Evolutionary conservation across 2,888 invertebrate genomes (phyloP).

Genomic region (Catocala fraxini): DNA sequence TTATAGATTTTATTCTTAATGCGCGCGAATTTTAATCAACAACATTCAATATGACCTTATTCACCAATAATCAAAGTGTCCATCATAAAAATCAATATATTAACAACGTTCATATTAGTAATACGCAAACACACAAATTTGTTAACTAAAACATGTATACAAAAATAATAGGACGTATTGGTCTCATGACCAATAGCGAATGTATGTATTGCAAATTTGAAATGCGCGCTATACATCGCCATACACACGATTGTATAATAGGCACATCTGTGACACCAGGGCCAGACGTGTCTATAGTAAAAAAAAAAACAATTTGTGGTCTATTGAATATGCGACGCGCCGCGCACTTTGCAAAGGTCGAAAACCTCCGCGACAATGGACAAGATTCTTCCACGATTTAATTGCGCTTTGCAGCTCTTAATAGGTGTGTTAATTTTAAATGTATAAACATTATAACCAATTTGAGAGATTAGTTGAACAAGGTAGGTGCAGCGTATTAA

Average conservation of each 20-base stretch:
- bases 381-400: slow-evolving; percentile 66
- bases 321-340: slow-evolving; percentile 70
- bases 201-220: slow-evolving; percentile 18
- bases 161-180: no score
- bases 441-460: slow-evolving; percentile 22
- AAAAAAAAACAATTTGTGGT: slow-evolving; percentile 59
- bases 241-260: slow-evolving; percentile 25
- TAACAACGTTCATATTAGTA: no score
- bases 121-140: no score
- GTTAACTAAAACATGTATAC: no score
- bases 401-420: slow-evolving; percentile 56
- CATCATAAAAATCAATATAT: no score
- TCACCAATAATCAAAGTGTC: no score
- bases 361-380: slow-evolving; percentile 74
- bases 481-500: slow-evolving; percentile 23
- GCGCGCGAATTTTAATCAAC: neutral
- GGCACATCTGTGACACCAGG: slow-evolving; percentile 49
- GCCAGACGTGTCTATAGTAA: slow-evolving; percentile 52
- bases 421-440: slow-evolving; percentile 8
- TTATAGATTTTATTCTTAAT: neutral
- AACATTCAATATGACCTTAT: no score
- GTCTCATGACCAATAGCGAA: neutral
- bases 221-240: slow-evolving; percentile 32
- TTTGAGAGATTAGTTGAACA: slow-evolving; percentile 16
- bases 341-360: slow-evolving; percentile 70